Evolutionary conservation across 2,797 vertebrate genomes (phyloP).

Genomic region (Fistularia commersonii): DNA sequence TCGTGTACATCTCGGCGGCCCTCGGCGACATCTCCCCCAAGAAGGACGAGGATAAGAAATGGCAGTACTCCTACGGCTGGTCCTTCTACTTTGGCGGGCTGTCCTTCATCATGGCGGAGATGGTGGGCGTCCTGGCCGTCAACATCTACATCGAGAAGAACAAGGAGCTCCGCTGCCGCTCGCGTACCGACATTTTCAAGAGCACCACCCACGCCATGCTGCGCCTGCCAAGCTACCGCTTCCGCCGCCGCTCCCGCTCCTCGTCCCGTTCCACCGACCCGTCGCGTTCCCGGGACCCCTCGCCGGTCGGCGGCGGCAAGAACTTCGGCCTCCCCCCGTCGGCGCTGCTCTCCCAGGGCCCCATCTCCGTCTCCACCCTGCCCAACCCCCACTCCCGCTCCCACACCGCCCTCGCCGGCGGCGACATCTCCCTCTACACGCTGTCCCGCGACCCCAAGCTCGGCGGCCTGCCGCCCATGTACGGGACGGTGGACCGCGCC

Average conservation of each 20-base stretch:
- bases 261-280: conserved; percentile 90
- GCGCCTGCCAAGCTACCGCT: conserved; percentile 89
- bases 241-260: conserved; percentile 88
- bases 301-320: conserved; percentile 81
- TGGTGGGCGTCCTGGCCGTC: conserved; percentile 91
- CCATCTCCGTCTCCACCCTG: conserved; percentile 90
- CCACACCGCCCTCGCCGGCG: conserved; percentile 84
- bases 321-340: conserved; percentile 83
- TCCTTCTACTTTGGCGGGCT: conserved; percentile 94
- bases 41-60: conserved; percentile 91
- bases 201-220: conserved; percentile 86
- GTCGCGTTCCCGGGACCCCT: conserved; percentile 87
- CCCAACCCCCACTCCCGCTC: conserved; percentile 82
- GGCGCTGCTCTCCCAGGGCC: conserved; percentile 76
- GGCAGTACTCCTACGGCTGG: conserved; percentile 94
- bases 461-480: conserved; percentile 70
- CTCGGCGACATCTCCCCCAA: conserved; percentile 90
- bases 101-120: conserved; percentile 94
- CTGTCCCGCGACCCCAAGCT: conserved; percentile 78
- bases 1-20: conserved; percentile 95
- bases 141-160: conserved; percentile 96
- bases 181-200: conserved; percentile 87
- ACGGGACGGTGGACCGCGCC: conserved; percentile 76
- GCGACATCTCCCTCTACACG: conserved; percentile 83
- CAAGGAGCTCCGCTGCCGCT: conserved; percentile 89